Conservation (phyloP, 2,888 invertebrate species). For the Muschampia plurimacula region DNA sequence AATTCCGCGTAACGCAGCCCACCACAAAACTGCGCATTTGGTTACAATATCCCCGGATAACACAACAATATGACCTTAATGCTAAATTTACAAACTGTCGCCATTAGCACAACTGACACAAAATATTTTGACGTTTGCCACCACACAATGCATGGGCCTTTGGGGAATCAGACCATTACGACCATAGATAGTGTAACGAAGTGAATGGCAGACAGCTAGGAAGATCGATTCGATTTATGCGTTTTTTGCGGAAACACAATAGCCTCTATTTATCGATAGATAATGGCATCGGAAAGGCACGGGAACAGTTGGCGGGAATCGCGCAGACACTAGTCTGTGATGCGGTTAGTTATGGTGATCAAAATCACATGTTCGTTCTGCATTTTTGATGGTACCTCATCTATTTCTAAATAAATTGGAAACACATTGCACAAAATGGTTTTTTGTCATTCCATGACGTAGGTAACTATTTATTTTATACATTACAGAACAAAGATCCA, state of each 20-base stretch:
- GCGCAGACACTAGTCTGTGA: constrained; percentile 64
- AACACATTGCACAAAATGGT: constrained; percentile 6
- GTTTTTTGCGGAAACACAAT: constrained; percentile 79
- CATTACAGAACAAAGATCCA: no score
- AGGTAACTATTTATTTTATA: background rate
- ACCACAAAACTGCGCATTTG: constrained; percentile 68
- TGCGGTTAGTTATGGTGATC: constrained; percentile 83
- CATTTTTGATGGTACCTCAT: constrained; percentile 29
- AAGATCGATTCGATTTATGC: constrained; percentile 84
- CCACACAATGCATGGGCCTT: constrained; percentile 74
- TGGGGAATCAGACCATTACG: constrained; percentile 71
- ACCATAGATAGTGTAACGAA: constrained; percentile 63
- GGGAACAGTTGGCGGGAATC: constrained; percentile 78
- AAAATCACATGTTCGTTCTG: constrained; percentile 74
- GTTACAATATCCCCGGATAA: constrained; percentile 66
- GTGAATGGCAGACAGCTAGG: constrained; percentile 73
- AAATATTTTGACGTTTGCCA: constrained; percentile 83
- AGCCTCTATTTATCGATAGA: constrained; percentile 80
- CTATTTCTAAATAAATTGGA: constrained; percentile 41
- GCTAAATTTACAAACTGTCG: constrained; percentile 67
- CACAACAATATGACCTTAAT: constrained; percentile 76
- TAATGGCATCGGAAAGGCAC: constrained; percentile 67
- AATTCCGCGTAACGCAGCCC: constrained; percentile 23
- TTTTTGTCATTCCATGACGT: background rate
- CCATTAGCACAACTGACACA: constrained; percentile 81